Percentiles rank a stretch among this genome's conserved stretches.
phyloP scores from a whole-genome alignment of 2,797 vertebrate species.

The Masticophis lateralis region DNA sequence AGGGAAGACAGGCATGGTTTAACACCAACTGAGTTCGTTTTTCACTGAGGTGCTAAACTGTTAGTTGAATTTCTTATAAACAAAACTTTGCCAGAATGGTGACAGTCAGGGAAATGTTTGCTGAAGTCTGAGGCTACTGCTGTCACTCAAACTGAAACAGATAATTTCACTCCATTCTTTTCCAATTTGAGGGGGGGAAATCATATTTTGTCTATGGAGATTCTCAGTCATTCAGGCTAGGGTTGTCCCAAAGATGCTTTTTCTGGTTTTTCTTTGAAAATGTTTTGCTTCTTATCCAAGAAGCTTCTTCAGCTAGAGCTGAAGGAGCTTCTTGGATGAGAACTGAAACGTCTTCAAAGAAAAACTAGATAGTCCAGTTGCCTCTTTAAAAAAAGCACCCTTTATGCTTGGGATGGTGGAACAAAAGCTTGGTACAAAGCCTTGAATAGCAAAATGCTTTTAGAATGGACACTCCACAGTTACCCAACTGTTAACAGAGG shows the following conservation, averaged over 20 bases:
- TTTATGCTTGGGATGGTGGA: neutral
- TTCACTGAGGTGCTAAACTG: neutral
- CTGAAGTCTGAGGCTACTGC: neutral
- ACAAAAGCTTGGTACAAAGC: accelerated
- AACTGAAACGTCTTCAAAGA: no score
- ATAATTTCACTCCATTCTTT: neutral
- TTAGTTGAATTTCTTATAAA: neutral
- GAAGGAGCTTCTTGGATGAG: no score
- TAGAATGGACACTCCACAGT: neutral
- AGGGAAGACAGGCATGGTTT: neutral
- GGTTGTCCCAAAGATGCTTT: no score
- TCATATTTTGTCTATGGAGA: neutral
- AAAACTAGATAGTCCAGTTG: no score
- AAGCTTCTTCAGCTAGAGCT: no score
- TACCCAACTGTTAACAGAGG: neutral
- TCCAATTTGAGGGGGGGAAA: neutral
- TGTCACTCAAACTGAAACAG: neutral
- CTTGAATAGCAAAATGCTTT: neutral
- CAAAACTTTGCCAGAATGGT: neutral
- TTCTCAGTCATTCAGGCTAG: no score
- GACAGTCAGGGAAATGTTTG: neutral
- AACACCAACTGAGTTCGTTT: neutral
- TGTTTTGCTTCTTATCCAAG: no score
- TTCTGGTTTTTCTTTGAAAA: no score
- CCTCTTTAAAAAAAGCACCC: no score